Evolutionary conservation across 2,113 vertebrate genomes (phyloP).

Genomic region (Lipotes vexillifer): DNA sequence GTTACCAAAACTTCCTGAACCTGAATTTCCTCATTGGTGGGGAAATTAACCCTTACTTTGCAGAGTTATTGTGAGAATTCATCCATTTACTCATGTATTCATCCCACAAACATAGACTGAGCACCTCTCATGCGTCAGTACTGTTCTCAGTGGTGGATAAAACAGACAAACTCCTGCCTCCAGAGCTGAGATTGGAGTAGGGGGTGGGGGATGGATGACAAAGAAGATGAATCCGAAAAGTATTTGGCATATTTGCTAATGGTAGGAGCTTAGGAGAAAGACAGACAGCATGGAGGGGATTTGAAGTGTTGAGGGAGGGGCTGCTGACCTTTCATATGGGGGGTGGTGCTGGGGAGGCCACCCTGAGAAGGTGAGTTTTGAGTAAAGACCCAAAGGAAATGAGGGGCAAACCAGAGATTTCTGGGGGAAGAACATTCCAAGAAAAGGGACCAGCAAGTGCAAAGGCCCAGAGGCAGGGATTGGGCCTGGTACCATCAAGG

Average conservation of each 20-base stretch:
- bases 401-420: not conserved
- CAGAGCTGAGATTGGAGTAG: not conserved
- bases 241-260: not conserved
- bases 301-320: not conserved
- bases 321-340: not conserved
- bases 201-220: fast-evolving
- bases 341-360: not conserved
- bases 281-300: not conserved
- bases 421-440: not conserved
- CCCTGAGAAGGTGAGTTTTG: not conserved
- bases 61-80: not conserved
- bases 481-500: not conserved
- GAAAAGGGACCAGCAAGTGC: not conserved
- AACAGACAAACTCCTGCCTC: not conserved
- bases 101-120: not conserved
- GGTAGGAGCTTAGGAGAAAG: not conserved
- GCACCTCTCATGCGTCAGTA: fast-evolving
- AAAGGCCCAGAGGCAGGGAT: not conserved
- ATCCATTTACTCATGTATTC: not conserved
- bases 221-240: not conserved
- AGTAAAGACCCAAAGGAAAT: not conserved
- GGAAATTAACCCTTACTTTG: not conserved
- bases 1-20: not conserved
- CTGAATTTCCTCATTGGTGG: not conserved
- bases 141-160: not conserved